Conservation (phyloP, 2,113 vertebrate genomes). For the Ornithorhynchus anatinus region DNA sequence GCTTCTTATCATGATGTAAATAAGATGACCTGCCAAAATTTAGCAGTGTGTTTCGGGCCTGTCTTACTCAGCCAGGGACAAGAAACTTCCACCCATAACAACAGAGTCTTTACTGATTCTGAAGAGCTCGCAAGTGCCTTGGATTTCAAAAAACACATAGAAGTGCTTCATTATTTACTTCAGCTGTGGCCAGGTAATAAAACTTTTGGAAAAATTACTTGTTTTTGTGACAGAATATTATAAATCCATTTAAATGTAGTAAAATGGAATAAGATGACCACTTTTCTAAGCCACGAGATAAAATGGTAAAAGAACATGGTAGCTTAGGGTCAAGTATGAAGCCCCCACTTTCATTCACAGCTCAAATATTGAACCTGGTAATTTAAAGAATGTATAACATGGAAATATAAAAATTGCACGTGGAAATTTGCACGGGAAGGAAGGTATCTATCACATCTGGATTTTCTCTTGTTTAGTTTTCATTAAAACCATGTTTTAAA, state of each 20-base stretch:
- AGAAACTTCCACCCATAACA: slow-evolving; percentile 87
- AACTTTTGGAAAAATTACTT: slow-evolving; percentile 3
- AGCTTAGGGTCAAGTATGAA: too few relatives aligned
- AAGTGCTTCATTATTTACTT: slow-evolving; percentile 96
- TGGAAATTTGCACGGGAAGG: too few relatives aligned
- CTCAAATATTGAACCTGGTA: too few relatives aligned
- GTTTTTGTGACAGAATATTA: not conserved
- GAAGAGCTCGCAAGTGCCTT: slow-evolving; percentile 95
- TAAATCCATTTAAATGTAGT: slow-evolving; percentile 2
- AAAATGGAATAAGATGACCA: too few relatives aligned
- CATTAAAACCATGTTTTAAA: too few relatives aligned
- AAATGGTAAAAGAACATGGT: too few relatives aligned
- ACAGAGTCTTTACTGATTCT: slow-evolving; percentile 93
- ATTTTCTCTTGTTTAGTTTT: too few relatives aligned
- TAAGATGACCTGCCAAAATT: slow-evolving; percentile 98
- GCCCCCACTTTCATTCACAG: too few relatives aligned
- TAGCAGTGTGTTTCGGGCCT: slow-evolving; percentile 96
- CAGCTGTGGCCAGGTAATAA: slow-evolving; percentile 95
- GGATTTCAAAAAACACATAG: slow-evolving; percentile 99
- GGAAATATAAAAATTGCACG: too few relatives aligned
- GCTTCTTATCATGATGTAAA: slow-evolving; percentile 93
- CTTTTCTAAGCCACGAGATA: too few relatives aligned
- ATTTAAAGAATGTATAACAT: too few relatives aligned
- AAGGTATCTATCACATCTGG: too few relatives aligned
- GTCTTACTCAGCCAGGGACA: slow-evolving; percentile 93